phyloP scores from a whole-genome alignment of 1,140 invertebrate species.

The Magallana gigas region DNA sequence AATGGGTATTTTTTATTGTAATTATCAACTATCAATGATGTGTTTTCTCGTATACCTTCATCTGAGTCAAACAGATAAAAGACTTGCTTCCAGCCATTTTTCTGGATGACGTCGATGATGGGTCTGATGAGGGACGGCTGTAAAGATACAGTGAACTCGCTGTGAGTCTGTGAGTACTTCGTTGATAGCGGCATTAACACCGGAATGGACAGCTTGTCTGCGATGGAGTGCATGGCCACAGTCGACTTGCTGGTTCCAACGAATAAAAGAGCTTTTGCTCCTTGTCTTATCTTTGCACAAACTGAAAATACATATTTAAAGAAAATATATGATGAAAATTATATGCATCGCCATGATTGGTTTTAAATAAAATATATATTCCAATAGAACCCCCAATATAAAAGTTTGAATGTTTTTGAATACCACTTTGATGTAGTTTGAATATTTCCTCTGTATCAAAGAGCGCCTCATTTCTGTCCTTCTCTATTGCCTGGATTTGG shows the following conservation, averaged over 20 bases:
- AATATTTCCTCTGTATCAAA: conserved; percentile 5
- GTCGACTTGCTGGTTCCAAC: conserved; percentile 30
- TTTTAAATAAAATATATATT: too few species aligned
- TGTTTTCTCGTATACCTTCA: conserved; percentile 34
- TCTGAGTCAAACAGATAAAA: conserved; percentile 53
- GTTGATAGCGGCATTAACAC: conserved; percentile 25
- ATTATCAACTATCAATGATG: too few species aligned
- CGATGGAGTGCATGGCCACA: conserved; percentile 42
- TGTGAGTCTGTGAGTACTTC: background rate
- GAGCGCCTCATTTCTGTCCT: background rate
- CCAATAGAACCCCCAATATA: too few species aligned
- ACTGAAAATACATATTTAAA: background rate
- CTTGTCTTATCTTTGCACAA: background rate
- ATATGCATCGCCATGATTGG: too few species aligned
- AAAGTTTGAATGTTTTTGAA: too few species aligned
- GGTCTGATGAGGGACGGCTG: conserved; percentile 49
- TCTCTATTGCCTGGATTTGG: background rate
- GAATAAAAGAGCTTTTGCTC: conserved; percentile 8
- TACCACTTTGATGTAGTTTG: background rate
- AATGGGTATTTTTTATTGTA: too few species aligned
- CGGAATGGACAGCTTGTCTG: conserved; percentile 24
- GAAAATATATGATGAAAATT: too few species aligned
- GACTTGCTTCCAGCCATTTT: conserved; percentile 48
- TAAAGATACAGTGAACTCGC: conserved; percentile 20
- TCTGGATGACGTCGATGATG: conserved; percentile 48